Percentiles rank a stretch among this genome's conserved stretches.
These are phyloP conservation scores for Drosophila athabasca DNA, from an alignment of 1,140 invertebrate species.

Conservation along the genomic window DNA sequence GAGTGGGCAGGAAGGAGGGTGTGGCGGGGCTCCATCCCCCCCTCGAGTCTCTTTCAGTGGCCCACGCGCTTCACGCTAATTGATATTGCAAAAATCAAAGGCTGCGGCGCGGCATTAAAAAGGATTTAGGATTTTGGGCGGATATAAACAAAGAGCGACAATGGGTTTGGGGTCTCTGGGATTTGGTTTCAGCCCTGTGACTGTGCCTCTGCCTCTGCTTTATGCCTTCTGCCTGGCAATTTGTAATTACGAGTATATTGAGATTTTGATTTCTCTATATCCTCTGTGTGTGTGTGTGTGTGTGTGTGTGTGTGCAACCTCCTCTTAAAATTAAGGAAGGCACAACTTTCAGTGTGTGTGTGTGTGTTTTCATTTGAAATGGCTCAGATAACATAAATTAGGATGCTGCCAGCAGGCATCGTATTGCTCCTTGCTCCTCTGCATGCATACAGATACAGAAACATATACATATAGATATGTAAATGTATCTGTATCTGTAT, in stretches of 20 bases:
- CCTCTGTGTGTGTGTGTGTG: neutral
- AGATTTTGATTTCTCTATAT: conserved; percentile 48
- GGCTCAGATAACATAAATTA: conserved; percentile 61
- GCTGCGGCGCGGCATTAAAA: conserved; percentile 60
- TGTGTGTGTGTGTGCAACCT: neutral
- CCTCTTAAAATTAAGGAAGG: too few relatives aligned
- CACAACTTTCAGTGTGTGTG: too few relatives aligned
- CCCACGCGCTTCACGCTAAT: conserved; percentile 61
- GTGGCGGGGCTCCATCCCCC: neutral
- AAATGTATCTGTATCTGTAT: conserved; percentile 4
- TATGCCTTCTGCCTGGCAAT: conserved; percentile 34
- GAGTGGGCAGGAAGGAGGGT: neutral
- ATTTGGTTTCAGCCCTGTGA: neutral
- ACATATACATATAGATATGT: neutral
- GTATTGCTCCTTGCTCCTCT: conserved; percentile 4
- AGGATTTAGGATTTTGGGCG: conserved; percentile 48
- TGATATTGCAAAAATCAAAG: conserved; percentile 81
- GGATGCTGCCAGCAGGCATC: conserved; percentile 51
- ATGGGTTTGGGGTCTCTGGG: neutral
- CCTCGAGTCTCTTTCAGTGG: neutral
- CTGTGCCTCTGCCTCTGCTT: neutral
- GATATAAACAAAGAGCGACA: conserved; percentile 40
- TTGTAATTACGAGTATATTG: conserved; percentile 70
- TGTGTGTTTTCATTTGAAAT: conserved; percentile 36
- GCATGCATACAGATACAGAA: neutral